A percentile compares a stretch with the other conserved stretches of the same genome.
Evolutionary conservation across 2,888 invertebrate genomes (phyloP).

Genomic region (Alitta virens): DNA sequence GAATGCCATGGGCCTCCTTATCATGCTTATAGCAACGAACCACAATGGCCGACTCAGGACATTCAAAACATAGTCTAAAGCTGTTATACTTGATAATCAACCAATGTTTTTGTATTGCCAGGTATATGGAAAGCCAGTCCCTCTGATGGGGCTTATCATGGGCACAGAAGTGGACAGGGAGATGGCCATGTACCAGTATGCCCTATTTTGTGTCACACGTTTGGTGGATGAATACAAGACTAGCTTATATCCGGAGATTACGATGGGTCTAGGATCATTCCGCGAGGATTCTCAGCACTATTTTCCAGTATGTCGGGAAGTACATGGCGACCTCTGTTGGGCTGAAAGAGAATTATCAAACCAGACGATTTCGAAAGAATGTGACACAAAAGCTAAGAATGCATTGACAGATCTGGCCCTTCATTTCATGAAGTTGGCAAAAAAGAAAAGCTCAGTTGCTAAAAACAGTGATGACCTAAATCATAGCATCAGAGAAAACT

Average conservation of each 20-base stretch:
- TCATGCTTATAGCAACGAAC: too few species aligned
- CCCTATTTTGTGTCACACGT: slow-evolving; percentile 10
- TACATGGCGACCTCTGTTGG: slow-evolving; percentile 2
- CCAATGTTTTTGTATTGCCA: too few species aligned
- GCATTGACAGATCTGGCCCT: slow-evolving; percentile 6
- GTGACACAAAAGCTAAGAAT: slow-evolving; percentile 3
- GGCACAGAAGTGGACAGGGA: slow-evolving; percentile 4
- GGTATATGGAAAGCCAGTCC: too few species aligned
- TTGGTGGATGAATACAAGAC: slow-evolving; percentile 7
- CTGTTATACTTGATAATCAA: too few species aligned
- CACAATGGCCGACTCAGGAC: too few species aligned
- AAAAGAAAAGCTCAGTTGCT: too few species aligned
- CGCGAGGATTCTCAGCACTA: background rate
- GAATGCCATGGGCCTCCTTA: too few species aligned
- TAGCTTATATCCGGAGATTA: slow-evolving; percentile 5
- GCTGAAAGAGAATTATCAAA: background rate
- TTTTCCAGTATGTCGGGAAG: background rate
- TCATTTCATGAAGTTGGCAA: background rate
- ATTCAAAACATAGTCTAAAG: too few species aligned
- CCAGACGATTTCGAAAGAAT: background rate
- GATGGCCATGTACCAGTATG: slow-evolving; percentile 5
- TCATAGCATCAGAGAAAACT: too few species aligned
- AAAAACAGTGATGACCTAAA: too few species aligned
- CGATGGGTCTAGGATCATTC: slow-evolving; percentile 5
- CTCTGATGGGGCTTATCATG: background rate